A percentile compares a stretch with the other conserved stretches of the same genome.
Conservation (phyloP, 2,113 vertebrate genomes). For the Heterocephalus glaber region DNA sequence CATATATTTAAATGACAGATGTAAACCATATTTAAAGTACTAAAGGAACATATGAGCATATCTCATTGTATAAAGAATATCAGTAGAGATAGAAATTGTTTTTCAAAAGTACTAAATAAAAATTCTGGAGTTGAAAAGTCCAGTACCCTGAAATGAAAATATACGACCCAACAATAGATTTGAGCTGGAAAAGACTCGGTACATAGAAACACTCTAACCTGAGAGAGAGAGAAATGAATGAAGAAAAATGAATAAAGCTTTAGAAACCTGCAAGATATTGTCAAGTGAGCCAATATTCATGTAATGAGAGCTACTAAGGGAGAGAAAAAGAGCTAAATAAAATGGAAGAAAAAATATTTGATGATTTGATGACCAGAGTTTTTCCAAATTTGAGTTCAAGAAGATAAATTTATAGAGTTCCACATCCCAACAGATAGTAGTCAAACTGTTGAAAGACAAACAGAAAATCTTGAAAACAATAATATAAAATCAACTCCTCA, state of each 20-base stretch:
- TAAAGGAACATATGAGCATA: background rate
- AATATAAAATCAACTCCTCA: background rate
- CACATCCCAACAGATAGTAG: background rate
- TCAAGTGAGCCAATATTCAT: background rate
- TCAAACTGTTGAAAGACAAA: background rate
- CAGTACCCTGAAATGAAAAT: background rate
- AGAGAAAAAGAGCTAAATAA: background rate
- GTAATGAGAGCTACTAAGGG: background rate
- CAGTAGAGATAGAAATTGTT: background rate
- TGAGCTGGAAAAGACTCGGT: background rate
- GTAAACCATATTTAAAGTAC: background rate
- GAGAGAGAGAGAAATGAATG: background rate
- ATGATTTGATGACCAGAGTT: background rate
- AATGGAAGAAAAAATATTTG: background rate
- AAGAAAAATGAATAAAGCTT: background rate
- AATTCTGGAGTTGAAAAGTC: background rate
- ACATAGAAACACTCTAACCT: background rate
- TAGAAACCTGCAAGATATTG: background rate
- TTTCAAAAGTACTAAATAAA: background rate
- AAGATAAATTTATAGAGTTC: background rate
- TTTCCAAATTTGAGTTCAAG: background rate
- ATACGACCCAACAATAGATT: background rate
- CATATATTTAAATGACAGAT: background rate
- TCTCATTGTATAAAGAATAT: background rate
- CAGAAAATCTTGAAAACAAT: background rate